A percentile compares a stretch with the other conserved stretches of the same genome.
These are phyloP conservation scores for Crypturellus tataupa DNA, from an alignment of 2,797 vertebrate genomes.

Conservation along the genomic window DNA sequence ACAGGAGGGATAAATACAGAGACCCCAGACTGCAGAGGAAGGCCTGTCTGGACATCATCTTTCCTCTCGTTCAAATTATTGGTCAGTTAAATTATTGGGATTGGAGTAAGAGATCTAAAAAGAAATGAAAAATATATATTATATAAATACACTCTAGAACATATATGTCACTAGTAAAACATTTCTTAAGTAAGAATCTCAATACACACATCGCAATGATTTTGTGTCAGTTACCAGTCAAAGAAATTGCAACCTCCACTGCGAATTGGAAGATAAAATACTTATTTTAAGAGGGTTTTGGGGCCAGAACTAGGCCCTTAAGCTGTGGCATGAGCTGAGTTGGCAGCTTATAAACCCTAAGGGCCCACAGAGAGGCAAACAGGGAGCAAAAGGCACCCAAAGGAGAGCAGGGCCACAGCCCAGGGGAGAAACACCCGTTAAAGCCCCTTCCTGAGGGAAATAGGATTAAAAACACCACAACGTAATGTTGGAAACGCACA, in stretches of 20 bases:
- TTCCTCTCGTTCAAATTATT: background rate
- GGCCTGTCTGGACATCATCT: conserved; percentile 78
- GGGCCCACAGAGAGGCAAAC: rapidly evolving
- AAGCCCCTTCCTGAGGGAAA: background rate
- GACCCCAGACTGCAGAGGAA: conserved; percentile 76
- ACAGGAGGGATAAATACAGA: conserved; percentile 79
- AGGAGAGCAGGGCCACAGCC: background rate
- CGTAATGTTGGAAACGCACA: background rate
- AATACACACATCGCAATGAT: rapidly evolving
- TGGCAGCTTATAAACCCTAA: background rate
- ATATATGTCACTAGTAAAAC: background rate
- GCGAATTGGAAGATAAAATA: background rate
- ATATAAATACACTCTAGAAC: background rate
- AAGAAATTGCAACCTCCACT: background rate
- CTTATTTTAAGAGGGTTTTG: too few species aligned
- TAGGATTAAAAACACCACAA: rapidly evolving
- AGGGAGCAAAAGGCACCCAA: rapidly evolving
- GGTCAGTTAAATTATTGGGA: background rate
- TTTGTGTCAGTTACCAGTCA: rapidly evolving
- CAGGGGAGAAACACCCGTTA: background rate
- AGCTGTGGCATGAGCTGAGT: rapidly evolving
- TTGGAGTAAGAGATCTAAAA: background rate
- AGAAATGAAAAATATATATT: rapidly evolving
- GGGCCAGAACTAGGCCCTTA: too few species aligned
- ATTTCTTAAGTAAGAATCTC: rapidly evolving